phyloP scores from a whole-genome alignment of 2,888 invertebrate genomes.

The Sycophila texana region DNA sequence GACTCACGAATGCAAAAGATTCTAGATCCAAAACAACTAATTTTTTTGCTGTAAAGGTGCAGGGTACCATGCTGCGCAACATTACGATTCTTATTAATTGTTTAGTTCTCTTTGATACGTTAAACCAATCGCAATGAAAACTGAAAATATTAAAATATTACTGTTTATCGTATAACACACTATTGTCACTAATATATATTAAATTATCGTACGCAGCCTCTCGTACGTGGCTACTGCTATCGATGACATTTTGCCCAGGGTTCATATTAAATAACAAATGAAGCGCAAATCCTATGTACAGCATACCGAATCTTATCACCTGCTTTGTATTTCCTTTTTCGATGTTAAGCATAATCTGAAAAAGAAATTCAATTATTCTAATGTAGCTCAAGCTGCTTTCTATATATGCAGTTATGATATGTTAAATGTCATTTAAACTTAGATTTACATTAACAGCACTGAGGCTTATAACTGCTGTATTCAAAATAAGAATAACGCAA shows the following conservation, averaged over 20 bases:
- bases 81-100: slow-evolving; percentile 28
- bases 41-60: slow-evolving; percentile 21
- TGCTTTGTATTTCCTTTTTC: slow-evolving; percentile 27
- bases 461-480: slow-evolving; percentile 22
- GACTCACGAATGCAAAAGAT: slow-evolving; percentile 31
- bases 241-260: slow-evolving; percentile 32
- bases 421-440: neutral
- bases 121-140: slow-evolving; percentile 34
- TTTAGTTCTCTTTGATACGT: slow-evolving; percentile 9
- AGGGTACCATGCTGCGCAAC: slow-evolving; percentile 28
- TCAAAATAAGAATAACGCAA: neutral
- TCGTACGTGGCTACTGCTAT: slow-evolving; percentile 20
- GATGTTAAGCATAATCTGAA: slow-evolving; percentile 31
- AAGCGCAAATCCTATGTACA: slow-evolving; percentile 31
- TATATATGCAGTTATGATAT: neutral
- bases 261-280: slow-evolving; percentile 31
- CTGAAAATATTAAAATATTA: neutral
- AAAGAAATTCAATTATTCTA: too few relatives aligned
- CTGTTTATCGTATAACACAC: neutral
- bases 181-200: too few relatives aligned
- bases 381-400: neutral
- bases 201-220: slow-evolving; percentile 18
- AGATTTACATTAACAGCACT: slow-evolving; percentile 34
- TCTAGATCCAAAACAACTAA: slow-evolving; percentile 20
- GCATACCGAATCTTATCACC: slow-evolving; percentile 13